These are phyloP conservation scores for Hipparchia semele DNA, from an alignment of 2,888 invertebrate genomes.

Conservation along the genomic window DNA sequence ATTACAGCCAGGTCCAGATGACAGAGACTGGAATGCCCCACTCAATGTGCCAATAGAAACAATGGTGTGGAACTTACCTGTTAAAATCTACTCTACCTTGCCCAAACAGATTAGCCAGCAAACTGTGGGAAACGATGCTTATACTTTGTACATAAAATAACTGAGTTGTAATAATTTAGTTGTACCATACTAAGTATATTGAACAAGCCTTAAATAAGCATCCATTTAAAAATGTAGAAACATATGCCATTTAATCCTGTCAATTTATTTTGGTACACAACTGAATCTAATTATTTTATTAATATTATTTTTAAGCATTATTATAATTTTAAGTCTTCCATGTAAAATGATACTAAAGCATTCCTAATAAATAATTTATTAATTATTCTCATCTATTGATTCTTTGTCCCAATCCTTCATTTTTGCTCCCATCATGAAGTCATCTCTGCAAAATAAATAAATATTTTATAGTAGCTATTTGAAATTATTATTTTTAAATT, in stretches of 20 bases:
- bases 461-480: neutral
- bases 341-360: constrained; percentile 24
- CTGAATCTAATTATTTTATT: neutral
- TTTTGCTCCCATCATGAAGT: constrained; percentile 94
- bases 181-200: neutral
- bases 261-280: too few relatives aligned
- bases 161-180: neutral
- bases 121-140: constrained; percentile 74
- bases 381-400: constrained; percentile 70
- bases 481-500: neutral
- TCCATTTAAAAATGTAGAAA: too few relatives aligned
- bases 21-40: constrained; percentile 92
- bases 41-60: constrained; percentile 95
- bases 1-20: constrained; percentile 81
- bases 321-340: neutral
- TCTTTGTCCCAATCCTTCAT: constrained; percentile 97
- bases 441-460: constrained; percentile 85
- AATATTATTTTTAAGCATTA: neutral
- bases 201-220: too few relatives aligned
- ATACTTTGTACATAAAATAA: constrained; percentile 64
- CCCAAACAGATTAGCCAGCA: constrained; percentile 91
- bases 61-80: constrained; percentile 99
- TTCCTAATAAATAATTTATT: constrained; percentile 34
- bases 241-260: too few relatives aligned
- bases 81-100: constrained; percentile 96